Base-by-base conservation (phyloP, 2,113 vertebrate species). In the Nannobrachium achirus region DNA sequence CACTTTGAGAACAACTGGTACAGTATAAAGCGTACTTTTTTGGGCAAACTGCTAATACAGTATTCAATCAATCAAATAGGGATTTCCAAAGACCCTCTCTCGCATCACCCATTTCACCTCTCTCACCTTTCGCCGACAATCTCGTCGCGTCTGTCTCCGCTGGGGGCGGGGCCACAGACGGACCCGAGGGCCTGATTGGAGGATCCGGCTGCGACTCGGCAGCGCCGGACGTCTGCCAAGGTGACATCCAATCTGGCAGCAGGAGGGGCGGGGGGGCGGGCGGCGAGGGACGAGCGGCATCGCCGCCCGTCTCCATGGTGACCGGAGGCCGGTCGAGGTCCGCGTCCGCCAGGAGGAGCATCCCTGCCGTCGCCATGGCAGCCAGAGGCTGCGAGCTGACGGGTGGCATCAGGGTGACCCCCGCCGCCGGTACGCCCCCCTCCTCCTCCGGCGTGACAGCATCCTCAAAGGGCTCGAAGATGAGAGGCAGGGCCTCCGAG, bases 401-500 rank as follows among this genome's bases (percentile, higher is more conserved):
- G 3, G 79, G 64, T 20, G 62, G 38, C 10, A 33, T 3, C 25
- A 44, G 63, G 4, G 82, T 70, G 50, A 74, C 79, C 2, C 11
- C 25, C 10, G 44, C 53, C 0, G 15, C 63, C 9, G 13, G n/a
- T n/a, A n/a, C n/a, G n/a, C 8, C 19, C 14, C 8, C 14, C 5
- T 50, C 60, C 16, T 63, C 82, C 62, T 84, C 82, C 5, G 75
- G 38, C 18, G 78, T 77, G 15, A 73, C 78, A 14, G 72, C 78
- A n/a, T 92, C 91, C 40, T 92, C 92, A 19, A 86, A 63, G 2
- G 91, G 91, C 65, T 93, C 90, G 41, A 93, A 93, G 74, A 93
- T 93, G 71, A 92, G 86, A 44, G 91, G 91, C 10, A 92, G 87
- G 8, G 89, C 82, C 73, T 91, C 88, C 0, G 92, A 90, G 0